Evolutionary conservation across 2,797 vertebrate genomes (phyloP), one percentile per base, ranked within the genome.

Genomic region (Coendou prehensilis): DNA sequence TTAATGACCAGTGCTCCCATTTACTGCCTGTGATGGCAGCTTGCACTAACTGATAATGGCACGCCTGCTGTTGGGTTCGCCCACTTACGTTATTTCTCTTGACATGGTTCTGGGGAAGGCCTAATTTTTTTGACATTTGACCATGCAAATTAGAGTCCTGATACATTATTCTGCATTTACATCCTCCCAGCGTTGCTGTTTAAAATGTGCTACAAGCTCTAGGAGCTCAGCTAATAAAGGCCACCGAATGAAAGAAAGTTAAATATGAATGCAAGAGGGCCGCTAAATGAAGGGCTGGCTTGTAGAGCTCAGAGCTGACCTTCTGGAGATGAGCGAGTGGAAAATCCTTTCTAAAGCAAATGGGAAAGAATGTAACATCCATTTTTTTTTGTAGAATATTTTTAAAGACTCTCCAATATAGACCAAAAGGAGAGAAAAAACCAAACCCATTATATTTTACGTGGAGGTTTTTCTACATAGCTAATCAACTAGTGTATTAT

Each of bases 61-160:
- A 99, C 98, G 99, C 99, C 99, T 99, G 99, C 99, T 99, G 99
- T 99, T 98, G 99, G 99, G 99, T 98, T 83, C 98, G 98, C 99
- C 99, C 99, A 99, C 99, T 99, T 99, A 99, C 97, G 99, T 99
- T 99, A 99, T 99, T 99, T 99, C 99, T 99, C 99, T 99, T 99
- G 99, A 99, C 99, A 99, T 99, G 99, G 99, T 99, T 99, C 99
- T 99, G 98, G 99, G 99, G 99, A 99, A 99, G 99, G 99, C 99
- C 99, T 99, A 99, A 99, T 99, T 99, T 99, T 99, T 99, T 99
- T 99, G 99, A 99, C 99, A 99, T 99, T 99, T 99, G 99, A 99
- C 99, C 99, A 99, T 99, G 99, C 99, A 99, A 99, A 99, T 99
- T 99, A 99, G 99, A 99, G 99, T 99, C 99, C 99, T 99, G 99